Evolutionary conservation across 2,797 vertebrate species (phyloP).

Genomic region (Sebastes hubbsi): DNA sequence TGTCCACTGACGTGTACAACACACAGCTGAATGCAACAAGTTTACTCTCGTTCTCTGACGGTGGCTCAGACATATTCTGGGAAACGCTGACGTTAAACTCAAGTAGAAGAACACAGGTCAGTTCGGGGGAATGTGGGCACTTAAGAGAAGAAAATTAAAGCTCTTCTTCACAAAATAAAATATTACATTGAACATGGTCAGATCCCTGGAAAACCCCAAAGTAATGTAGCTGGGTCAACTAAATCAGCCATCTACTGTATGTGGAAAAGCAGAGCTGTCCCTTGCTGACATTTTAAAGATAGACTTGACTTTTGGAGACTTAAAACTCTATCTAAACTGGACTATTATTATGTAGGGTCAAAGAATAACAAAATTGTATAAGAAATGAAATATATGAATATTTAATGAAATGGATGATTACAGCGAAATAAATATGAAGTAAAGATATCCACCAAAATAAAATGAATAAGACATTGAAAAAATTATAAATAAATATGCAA

Average conservation of each 20-base stretch:
- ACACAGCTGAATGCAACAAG: slow-evolving; percentile 15
- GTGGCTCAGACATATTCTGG: not conserved
- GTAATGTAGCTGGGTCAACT: not conserved
- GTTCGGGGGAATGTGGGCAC: not conserved
- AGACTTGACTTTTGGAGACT: not conserved
- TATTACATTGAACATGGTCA: not conserved
- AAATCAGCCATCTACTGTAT: not conserved
- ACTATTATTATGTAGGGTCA: not conserved
- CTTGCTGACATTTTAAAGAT: not conserved
- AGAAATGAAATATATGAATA: not conserved
- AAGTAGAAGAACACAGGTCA: not conserved
- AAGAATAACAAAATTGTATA: not conserved
- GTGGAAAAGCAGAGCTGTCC: not conserved
- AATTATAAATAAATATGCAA: not conserved
- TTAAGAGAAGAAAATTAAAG: not conserved
- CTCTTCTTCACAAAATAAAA: not conserved
- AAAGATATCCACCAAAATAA: not conserved
- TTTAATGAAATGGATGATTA: not conserved
- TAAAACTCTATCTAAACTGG: too few relatives aligned
- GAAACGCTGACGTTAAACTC: not conserved
- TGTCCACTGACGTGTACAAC: not conserved
- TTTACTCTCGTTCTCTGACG: slow-evolving; percentile 7
- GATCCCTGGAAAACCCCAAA: slow-evolving; percentile 17
- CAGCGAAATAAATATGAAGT: not conserved
- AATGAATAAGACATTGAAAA: not conserved